Evolutionary conservation across 2,113 vertebrate genomes (phyloP), one percentile per base, ranked within the genome.

Genomic region (Microtus oregoni): DNA sequence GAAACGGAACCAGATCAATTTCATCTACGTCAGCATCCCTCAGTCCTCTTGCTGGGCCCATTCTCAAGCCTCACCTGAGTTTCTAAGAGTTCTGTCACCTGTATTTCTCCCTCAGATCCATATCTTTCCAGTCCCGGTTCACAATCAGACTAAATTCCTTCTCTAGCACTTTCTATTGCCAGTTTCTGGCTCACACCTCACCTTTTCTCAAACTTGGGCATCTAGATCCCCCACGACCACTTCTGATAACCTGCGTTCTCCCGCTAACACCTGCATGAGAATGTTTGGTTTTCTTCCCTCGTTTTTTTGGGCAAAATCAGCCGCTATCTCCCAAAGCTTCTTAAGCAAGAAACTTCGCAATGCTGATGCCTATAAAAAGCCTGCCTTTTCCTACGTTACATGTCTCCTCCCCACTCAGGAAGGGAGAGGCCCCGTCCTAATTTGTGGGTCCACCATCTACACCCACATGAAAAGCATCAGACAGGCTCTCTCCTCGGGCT

Each of bases 371-470:
- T 24, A 9, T 6, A 38, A 4, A 67, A 50, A 65, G n/a, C 91
- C n/a, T 10, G 3, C 22, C 26, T n/a, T 19, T 26, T 90, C 15
- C 89, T 22, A 2, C 50, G 3, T 26, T 13, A 28, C 50, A 11
- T 5, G 73, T 50, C 79, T 85, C 9, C 15, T 9, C 67, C 22
- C 1, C 0, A 58, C 76, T n/a, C 7, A 55, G 58, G 87, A 12
- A 63, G 79, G 32, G 79, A 10, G 5, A 0, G 4, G 32, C 50
- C 68, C 7, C 0, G 2, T 30, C 77, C 8, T 44, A 52, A 14
- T 1, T 3, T 41, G 35, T 0, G 6, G 0, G 24, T 47, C 47
- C 32, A 4, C 38, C n/a, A 1, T 30, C 55, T 1, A 0, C n/a
- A 7, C 1, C 0, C 2, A 14, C 28, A 1, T 1, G 11, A 38